Percentiles rank a stretch among this genome's conserved stretches.
phyloP scores from a whole-genome alignment of 2,888 invertebrate genomes.

The Drosophila differens region DNA sequence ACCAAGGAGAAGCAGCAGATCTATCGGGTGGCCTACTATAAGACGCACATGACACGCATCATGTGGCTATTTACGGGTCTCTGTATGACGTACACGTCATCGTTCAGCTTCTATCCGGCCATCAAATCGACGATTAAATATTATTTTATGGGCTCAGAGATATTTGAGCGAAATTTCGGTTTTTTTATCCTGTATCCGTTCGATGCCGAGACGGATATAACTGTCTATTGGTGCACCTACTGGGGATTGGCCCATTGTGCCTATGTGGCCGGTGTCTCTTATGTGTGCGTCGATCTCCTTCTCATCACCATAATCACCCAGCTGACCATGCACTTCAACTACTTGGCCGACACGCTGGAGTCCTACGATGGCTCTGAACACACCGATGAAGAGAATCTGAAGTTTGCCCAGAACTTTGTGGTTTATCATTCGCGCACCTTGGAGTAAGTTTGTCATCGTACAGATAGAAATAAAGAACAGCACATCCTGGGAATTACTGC shows the following conservation, averaged over 20 bases:
- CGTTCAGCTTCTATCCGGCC: slow-evolving; percentile 78
- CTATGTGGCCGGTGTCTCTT: slow-evolving; percentile 75
- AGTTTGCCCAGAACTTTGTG: slow-evolving; percentile 52
- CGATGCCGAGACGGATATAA: slow-evolving; percentile 54
- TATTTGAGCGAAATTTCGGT: slow-evolving; percentile 69
- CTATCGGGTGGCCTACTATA: slow-evolving; percentile 54
- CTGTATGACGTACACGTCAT: slow-evolving; percentile 74
- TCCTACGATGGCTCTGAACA: slow-evolving; percentile 54
- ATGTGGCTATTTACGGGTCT: slow-evolving; percentile 69
- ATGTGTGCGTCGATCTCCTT: slow-evolving; percentile 77
- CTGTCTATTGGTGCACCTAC: slow-evolving; percentile 71
- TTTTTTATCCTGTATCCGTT: slow-evolving; percentile 68
- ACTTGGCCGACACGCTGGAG: slow-evolving; percentile 65
- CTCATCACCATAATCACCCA: slow-evolving; percentile 76
- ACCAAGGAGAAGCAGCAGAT: slow-evolving; percentile 46
- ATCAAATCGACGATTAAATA: slow-evolving; percentile 64
- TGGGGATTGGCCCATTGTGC: slow-evolving; percentile 68
- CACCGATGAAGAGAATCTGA: slow-evolving; percentile 50
- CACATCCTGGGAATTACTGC: too few species aligned
- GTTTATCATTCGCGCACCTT: slow-evolving; percentile 60
- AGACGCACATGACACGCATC: slow-evolving; percentile 58
- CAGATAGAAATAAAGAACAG: neutral
- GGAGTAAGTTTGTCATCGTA: slow-evolving; percentile 55
- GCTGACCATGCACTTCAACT: slow-evolving; percentile 75
- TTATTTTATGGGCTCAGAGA: slow-evolving; percentile 63